A percentile compares a stretch with the other conserved stretches of the same genome.
Conservation (phyloP, 2,888 invertebrate species). For the Liodrosophila aerea region DNA sequence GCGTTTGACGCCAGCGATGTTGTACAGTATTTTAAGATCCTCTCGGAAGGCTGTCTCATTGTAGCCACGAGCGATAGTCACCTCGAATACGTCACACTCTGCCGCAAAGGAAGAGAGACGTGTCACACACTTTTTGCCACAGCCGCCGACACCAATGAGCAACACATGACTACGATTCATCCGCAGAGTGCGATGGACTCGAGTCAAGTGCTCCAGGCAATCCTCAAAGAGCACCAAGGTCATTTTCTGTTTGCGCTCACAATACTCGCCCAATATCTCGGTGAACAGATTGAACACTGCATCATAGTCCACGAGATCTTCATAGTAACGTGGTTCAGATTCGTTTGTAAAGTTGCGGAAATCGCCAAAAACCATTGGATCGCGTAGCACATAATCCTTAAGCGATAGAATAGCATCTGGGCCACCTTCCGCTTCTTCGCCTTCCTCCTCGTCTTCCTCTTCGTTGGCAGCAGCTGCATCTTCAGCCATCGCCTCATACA, state of each 20-base stretch:
- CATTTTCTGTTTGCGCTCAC: constrained; percentile 88
- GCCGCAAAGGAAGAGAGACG: constrained; percentile 92
- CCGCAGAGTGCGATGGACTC: constrained; percentile 92
- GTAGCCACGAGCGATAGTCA: constrained; percentile 92
- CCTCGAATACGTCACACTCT: constrained; percentile 91
- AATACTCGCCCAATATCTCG: constrained; percentile 94
- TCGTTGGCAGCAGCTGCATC: constrained; percentile 37
- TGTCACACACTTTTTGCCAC: constrained; percentile 93
- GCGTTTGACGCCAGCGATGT: constrained; percentile 89
- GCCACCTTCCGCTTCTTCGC: constrained; percentile 43
- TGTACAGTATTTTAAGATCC: constrained; percentile 91
- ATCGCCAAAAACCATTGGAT: constrained; percentile 94
- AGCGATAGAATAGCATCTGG: constrained; percentile 53
- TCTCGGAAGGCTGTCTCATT: constrained; percentile 92
- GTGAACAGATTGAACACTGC: constrained; percentile 93
- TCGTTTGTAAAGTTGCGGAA: constrained; percentile 93
- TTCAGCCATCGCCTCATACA: constrained; percentile 52
- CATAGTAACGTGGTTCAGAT: constrained; percentile 90
- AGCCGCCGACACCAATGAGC: constrained; percentile 94
- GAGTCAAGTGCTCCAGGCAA: constrained; percentile 94
- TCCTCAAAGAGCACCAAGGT: constrained; percentile 95
- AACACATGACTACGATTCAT: constrained; percentile 91
- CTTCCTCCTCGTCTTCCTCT: constrained; percentile 40
- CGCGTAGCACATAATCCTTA: constrained; percentile 88
- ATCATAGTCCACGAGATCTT: constrained; percentile 94